A percentile compares a stretch with the other conserved stretches of the same genome.
These are phyloP conservation scores for Amphiura filiformis DNA, from an alignment of 35 echinoderm and acorn worm species.

Conservation along the genomic window DNA sequence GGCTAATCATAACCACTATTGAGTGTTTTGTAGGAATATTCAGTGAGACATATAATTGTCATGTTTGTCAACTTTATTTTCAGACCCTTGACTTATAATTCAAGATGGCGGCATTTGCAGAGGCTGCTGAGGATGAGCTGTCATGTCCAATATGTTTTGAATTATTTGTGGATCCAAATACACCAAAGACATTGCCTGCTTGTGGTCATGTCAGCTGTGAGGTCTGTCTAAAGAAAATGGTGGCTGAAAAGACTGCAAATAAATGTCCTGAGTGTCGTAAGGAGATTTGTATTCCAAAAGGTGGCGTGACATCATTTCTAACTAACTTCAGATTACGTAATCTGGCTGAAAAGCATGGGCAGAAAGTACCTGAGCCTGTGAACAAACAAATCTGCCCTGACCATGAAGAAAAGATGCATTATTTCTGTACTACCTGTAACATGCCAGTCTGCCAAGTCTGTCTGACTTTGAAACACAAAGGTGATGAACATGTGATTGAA, in stretches of 20 bases:
- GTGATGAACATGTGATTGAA: background rate
- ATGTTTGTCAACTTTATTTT: too few species aligned
- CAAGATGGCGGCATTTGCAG: background rate
- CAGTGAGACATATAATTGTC: too few species aligned
- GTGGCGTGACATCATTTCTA: too few species aligned
- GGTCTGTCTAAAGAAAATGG: background rate
- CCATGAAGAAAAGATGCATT: conserved; percentile 7
- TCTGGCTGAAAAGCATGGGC: too few species aligned
- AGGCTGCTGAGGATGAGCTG: background rate
- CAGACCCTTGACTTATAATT: too few species aligned
- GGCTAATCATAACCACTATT: too few species aligned
- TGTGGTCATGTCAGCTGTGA: background rate
- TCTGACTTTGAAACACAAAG: background rate
- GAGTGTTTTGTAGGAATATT: too few species aligned
- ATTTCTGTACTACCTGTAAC: background rate
- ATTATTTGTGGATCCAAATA: background rate
- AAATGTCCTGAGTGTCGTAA: too few species aligned
- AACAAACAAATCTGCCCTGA: background rate
- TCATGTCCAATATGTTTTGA: background rate
- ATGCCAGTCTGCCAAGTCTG: background rate
- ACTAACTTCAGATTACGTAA: too few species aligned
- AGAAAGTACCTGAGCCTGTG: background rate
- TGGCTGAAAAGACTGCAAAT: background rate
- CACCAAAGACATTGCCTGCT: background rate
- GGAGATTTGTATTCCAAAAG: too few species aligned